These are phyloP conservation scores for Hypena proboscidalis DNA, from an alignment of 2,888 invertebrate genomes.

Conservation along the genomic window DNA sequence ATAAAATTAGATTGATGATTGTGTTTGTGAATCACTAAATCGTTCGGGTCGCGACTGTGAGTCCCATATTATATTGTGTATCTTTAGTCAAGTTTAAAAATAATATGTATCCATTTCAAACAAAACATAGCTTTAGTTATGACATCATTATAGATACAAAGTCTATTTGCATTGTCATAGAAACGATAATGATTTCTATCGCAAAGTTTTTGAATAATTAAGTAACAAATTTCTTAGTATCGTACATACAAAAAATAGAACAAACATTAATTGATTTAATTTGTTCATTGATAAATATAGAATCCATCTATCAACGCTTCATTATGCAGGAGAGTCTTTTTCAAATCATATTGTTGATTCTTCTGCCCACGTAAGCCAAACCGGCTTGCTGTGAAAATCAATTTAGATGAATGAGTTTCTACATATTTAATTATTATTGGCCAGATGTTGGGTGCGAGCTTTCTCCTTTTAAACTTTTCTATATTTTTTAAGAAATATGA, in stretches of 20 bases:
- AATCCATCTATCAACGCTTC: conserved; percentile 34
- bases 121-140: too few relatives aligned
- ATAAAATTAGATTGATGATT: conserved; percentile 7
- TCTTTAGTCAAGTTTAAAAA: too few relatives aligned
- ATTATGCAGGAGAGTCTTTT: conserved; percentile 35
- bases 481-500: conserved; percentile 8
- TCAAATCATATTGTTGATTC: conserved; percentile 25
- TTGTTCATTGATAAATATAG: conserved; percentile 40
- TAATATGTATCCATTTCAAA: too few relatives aligned
- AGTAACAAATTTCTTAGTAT: too few relatives aligned
- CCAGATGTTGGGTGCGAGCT: conserved; percentile 52
- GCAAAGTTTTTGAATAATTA: too few relatives aligned
- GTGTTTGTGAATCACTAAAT: conserved; percentile 1
- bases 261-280: conserved; percentile 26
- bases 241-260: too few relatives aligned
- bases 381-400: conserved; percentile 58
- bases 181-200: too few relatives aligned
- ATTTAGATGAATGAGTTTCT: conserved; percentile 48
- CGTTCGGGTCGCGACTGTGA: too few relatives aligned
- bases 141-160: too few relatives aligned
- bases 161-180: too few relatives aligned
- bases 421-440: conserved; percentile 44
- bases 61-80: background rate
- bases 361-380: conserved; percentile 54
- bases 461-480: conserved; percentile 53